These are phyloP conservation scores for Elachura formosa DNA, from an alignment of 2,113 vertebrate species.

Conservation along the genomic window DNA sequence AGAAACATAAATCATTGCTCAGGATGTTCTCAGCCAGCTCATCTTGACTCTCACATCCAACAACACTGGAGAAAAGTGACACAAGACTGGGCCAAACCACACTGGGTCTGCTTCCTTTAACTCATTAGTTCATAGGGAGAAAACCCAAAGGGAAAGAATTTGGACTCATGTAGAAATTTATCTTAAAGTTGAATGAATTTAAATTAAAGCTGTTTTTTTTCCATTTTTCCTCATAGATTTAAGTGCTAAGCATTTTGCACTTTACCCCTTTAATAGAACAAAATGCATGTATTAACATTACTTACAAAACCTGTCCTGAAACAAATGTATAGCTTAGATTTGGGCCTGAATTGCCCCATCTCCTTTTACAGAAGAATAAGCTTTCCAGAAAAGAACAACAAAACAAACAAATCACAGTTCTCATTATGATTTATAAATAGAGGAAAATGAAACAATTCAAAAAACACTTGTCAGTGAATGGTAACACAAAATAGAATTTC, in stretches of 20 bases:
- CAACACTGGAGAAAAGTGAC: not conserved
- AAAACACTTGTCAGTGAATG: not conserved
- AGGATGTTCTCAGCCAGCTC: not conserved
- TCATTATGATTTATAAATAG: not conserved
- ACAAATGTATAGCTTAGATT: not conserved
- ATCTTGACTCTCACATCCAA: not conserved
- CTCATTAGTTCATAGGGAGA: not conserved
- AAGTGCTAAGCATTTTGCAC: not conserved
- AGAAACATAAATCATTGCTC: not conserved
- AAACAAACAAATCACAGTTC: not conserved
- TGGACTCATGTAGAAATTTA: not conserved
- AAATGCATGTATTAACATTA: not conserved
- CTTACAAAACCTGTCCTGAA: not conserved
- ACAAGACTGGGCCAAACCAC: not conserved
- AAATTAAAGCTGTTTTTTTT: not conserved
- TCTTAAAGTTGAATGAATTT: not conserved
- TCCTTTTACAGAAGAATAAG: not conserved
- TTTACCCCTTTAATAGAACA: not conserved
- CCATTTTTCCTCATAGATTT: not conserved
- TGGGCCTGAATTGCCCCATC: not conserved
- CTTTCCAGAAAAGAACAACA: not conserved
- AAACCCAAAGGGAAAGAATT: not conserved
- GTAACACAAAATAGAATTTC: not conserved
- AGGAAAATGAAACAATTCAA: not conserved
- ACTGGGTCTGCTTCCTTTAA: not conserved